Evolutionary conservation across 1,140 invertebrate species (phyloP).

Genomic region (Philotrypesis tridentata): DNA sequence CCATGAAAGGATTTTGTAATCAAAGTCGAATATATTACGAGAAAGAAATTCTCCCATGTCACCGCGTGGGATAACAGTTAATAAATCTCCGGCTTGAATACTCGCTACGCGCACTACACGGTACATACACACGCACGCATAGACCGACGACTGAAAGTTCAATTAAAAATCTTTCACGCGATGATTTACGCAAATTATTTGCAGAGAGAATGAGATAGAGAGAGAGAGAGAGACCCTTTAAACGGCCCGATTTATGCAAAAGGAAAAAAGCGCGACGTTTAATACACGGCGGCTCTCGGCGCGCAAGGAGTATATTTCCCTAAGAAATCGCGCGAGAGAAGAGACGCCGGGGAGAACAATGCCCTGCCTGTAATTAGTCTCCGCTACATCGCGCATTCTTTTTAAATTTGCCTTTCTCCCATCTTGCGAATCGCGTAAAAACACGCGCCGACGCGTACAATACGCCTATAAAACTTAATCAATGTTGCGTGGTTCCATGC

Average conservation of each 20-base stretch:
- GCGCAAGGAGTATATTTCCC: constrained; percentile 11
- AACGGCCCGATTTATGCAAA: constrained; percentile 22
- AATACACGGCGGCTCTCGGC: not conserved
- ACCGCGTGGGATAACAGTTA: not conserved
- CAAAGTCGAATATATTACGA: constrained; percentile 17
- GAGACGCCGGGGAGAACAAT: constrained; percentile 29
- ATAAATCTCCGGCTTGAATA: not conserved
- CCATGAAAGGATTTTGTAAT: constrained; percentile 1
- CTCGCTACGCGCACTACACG: not conserved
- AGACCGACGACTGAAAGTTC: constrained; percentile 35
- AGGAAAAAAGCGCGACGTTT: constrained; percentile 22
- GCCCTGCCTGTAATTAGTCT: constrained; percentile 30
- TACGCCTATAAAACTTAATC: constrained; percentile 37
- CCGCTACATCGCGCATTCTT: constrained; percentile 9
- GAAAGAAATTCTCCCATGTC: constrained; percentile 26
- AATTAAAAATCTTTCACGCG: constrained; percentile 42
- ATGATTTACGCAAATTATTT: constrained; percentile 40
- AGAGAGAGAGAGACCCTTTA: too few species aligned
- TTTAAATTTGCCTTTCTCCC: constrained; percentile 32
- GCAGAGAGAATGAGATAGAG: too few species aligned
- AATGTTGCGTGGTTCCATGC: not conserved
- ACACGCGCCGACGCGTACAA: not conserved
- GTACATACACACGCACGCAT: not conserved
- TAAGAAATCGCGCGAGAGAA: not conserved
- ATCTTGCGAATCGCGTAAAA: constrained; percentile 15